Base-by-base conservation (phyloP, 2,797 vertebrate species). In the Falco concolor region DNA sequence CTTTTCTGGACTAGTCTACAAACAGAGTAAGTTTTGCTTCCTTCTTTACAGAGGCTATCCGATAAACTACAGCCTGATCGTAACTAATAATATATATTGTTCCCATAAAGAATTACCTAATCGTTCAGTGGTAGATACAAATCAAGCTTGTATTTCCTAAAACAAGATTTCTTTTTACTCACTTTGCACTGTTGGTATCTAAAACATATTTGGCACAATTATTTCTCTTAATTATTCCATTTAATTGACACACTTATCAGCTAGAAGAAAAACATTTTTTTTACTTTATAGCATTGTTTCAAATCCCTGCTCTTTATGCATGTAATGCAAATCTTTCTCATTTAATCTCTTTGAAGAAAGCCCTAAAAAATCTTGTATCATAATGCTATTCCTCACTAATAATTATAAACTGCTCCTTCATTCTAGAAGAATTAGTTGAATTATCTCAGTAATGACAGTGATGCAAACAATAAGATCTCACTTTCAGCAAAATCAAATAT, bases 261-360 rank as follows among this genome's bases (percentile, higher is more conserved):
- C 77, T 22, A 83, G 22, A 57, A 52, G 50, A 24, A 90, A 87
- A 83, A 79, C 30, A 16, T 4, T 0, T 3, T 7, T 30, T 77
- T 80, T 24, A 20, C 23, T 13, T 84, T 27, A 67, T 19, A 8
- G 13, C 13, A 45, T 76, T 81, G 21, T 82, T 95, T 90, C 61
- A 82, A 47, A 52, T 59, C 34, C 63, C 30, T 84, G 34, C 13
- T 92, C n/a, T 86, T 34, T 59, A 49, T 42, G 44, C 25, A 56
- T n/a, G n/a, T 19, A 89, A 60, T 1, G 4, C 45, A 85, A 93
- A 81, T 93, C 57, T 86, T 76, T 77, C 40, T 84, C 21, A 69
- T 68, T 86, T 87, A 85, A 94, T 87, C 69, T 68, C 53, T 85
- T 93, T 70, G 60, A 95, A 87, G 60, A 30, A 89, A 89, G 45